A percentile compares a stretch with the other conserved stretches of the same genome.
Evolutionary conservation across 2,113 vertebrate genomes (phyloP).

Genomic region (Saccopteryx bilineata): DNA sequence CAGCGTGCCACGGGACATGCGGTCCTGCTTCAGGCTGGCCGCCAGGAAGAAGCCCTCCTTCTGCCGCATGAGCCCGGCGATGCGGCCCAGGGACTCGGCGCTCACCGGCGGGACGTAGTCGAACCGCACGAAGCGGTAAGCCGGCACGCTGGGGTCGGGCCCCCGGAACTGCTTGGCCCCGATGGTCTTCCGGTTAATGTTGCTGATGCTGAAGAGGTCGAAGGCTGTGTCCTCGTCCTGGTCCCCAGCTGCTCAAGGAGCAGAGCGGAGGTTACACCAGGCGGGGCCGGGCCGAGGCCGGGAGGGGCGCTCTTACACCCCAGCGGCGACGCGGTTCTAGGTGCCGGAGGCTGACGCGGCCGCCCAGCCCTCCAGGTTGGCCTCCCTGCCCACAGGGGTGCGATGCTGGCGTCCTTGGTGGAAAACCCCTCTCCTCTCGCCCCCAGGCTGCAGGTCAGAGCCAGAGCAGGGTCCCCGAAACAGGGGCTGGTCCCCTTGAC

Average conservation of each 20-base stretch:
- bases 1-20: conserved; percentile 93
- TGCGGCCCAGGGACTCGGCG: conserved; percentile 89
- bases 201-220: conserved; percentile 95
- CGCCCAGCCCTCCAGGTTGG: accelerated
- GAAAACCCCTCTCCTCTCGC: background rate
- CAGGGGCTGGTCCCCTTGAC: accelerated
- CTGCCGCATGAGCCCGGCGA: conserved; percentile 90
- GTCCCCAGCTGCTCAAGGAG: conserved; percentile 89
- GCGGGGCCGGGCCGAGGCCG: accelerated
- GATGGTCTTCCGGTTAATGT: conserved; percentile 94
- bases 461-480: accelerated
- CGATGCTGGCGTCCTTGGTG: background rate
- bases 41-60: conserved; percentile 96
- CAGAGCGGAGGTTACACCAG: background rate
- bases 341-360: background rate
- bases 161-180: conserved; percentile 97
- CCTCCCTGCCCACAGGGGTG: background rate
- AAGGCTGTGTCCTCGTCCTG: conserved; percentile 92
- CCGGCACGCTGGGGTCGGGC: conserved; percentile 90
- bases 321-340: background rate
- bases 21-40: conserved; percentile 95
- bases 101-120: conserved; percentile 95
- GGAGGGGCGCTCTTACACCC: background rate
- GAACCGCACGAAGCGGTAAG: conserved; percentile 97
- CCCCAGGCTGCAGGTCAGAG: background rate